Base-by-base conservation (phyloP, 2,797 vertebrate species). In the Menidia menidia region DNA sequence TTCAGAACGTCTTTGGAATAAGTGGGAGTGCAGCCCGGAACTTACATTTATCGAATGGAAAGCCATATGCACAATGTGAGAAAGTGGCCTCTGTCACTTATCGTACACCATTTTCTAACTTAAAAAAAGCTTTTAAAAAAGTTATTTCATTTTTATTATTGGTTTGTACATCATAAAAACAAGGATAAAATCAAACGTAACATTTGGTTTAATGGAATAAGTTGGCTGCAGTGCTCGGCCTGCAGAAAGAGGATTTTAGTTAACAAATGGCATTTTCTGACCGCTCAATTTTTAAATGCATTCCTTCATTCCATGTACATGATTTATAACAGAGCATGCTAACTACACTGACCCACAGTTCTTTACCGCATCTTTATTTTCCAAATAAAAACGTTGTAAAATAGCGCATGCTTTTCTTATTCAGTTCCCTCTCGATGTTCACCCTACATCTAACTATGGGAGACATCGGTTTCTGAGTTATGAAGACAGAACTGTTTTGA, bases 1-100 rank as follows among this genome's bases (percentile, higher is more conserved):
- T 70, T 68, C 31, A 66, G 30, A 75, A 51, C 25, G 58, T 71
- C 33, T 52, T 31, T 31, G 13, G 25, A 2, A 15, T 1, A 42
- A 42, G 6, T 43, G 35, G 19, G 18, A 58, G 13, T 4, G 11
- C 35, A 57, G 16, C 18, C 48, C 6, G 48, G 12, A 51, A 13
- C 15, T 48, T 8, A 48, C 3, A 16, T 25, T 18, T 25, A 50
- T 19, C 25, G 19, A 52, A 52, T 6, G 25, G 12, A 45, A 30
- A 52, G 18, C 47, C 3, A 3, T 10, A 9, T 48, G 3, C 25
- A 52, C 25, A 52, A 6, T 6, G 18, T 52, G 30, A 5, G 4
- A 39, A 39, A 7, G 2, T 39, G 35, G 35, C 7, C 35, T 39
- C 35, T 7, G 35, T 39, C 35, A 25, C 25, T 25, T 25, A 25